Evolutionary conservation across 2,797 vertebrate species (phyloP), one percentile per base, ranked within the genome.

Genomic region (Miichthys miiuy): DNA sequence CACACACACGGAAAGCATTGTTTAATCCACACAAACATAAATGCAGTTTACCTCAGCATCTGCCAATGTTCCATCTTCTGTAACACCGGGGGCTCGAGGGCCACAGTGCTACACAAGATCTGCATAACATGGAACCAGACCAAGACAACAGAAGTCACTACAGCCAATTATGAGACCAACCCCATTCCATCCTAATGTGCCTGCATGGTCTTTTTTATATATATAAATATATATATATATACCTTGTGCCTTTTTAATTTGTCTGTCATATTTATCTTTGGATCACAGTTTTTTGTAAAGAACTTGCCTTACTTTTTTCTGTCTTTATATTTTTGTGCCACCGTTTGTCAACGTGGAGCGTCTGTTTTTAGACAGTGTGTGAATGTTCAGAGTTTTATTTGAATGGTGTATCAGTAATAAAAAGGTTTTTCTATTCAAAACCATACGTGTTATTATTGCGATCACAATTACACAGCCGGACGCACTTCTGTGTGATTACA

Each of bases 241-340:
- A 88, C 91, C 92, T 91, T 90, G 92, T 94, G 92, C 93, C 93
- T 93, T 93, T 93, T 91, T 93, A 68, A 92, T 86, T 94, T 91
- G 87, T 91, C 85, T 82, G 88, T 91, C 84, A 88, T 89, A 88
- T 92, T 85, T 91, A 92, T 90, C 84, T 84, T 79, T 80, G 85
- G 58, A 85, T 92, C 89, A 85, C 73, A 78, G 51, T 87, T 85
- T 87, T 92, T 93, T 91, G 85, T 88, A 88, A 91, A 90, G 50
- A 86, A 89, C 87, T 92, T 92, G 93, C 92, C 91, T 94, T 94
- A 93, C 83, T 88, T 92, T 87, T 86, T 80, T 91, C 85, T 89
- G 88, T 91, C 86, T 90, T 88, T 89, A 82, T 89, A 92, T 90
- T 91, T 87, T 91, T 84, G 90, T 93, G 91, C 93, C 91, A 93